A percentile compares a stretch with the other conserved stretches of the same genome.
Conservation (phyloP, 1,140 invertebrate species). For the Diuraphis noxia region DNA sequence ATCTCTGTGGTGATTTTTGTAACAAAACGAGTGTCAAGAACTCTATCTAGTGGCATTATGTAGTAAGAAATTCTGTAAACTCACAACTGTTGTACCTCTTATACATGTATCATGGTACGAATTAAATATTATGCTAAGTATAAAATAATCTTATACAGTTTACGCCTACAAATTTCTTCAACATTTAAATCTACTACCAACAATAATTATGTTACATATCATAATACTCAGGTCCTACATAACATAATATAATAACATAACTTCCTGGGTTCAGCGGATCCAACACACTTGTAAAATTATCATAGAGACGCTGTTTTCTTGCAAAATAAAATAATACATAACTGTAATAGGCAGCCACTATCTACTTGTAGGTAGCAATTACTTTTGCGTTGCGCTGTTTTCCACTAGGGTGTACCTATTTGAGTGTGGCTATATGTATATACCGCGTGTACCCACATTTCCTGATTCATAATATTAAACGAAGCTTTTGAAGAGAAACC, state of each 20-base stretch:
- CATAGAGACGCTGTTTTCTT: not conserved
- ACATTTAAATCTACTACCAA: not conserved
- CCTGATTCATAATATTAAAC: not conserved
- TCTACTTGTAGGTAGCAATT: not conserved
- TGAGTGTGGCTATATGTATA: not conserved
- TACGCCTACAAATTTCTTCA: not conserved
- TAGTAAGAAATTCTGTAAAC: not conserved
- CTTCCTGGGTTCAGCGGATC: not conserved
- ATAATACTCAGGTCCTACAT: no score
- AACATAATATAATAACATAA: not conserved
- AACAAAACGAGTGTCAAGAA: not conserved
- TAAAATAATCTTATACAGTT: not conserved
- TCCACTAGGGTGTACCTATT: not conserved
- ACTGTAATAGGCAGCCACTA: not conserved
- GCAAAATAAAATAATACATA: not conserved
- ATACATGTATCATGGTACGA: not conserved
- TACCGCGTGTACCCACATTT: not conserved
- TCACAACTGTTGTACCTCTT: not conserved
- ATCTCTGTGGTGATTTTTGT: not conserved
- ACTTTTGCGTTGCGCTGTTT: not conserved
- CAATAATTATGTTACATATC: no score
- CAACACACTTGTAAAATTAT: not conserved
- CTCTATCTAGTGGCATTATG: not conserved
- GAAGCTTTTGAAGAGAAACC: not conserved
- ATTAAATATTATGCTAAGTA: not conserved